Base-by-base conservation (phyloP, 2,888 invertebrate species). In the Silvanus unidentatus region DNA sequence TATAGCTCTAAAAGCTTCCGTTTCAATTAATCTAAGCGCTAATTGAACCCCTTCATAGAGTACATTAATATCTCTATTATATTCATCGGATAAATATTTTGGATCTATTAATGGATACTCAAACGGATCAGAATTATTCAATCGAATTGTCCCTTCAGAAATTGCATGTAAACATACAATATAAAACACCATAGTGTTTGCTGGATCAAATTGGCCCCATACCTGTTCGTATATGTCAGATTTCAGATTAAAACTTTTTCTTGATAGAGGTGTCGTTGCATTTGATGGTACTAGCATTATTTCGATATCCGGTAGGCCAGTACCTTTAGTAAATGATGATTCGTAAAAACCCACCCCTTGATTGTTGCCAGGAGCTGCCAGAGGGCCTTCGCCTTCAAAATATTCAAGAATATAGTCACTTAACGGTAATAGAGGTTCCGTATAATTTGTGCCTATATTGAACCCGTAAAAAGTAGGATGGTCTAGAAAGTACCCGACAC, bases 401-500 rank as follows among this genome's bases (percentile, higher is more conserved):
- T 44, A 58, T 12, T 57, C 35, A 39, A 39, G 16, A 3, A 59
- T 43, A 22, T 51, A 42, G 4, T 37, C 37, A 4, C 15, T 16
- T 13, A 37, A 16, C 3, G 37, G 14, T 6, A 3, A 4, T n/a
- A 37, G 4, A 4, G 37, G 37, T 13, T 37, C 37, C 37, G 14
- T 15, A 12, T 42, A 77, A 58, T 86, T 84, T 1, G 84, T 77
- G 39, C 80, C 69, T 59, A 88, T 87, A 0, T 80, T 81, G 42
- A 86, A 72, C 2, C 82, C 83, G 2, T 80, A 80, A 50, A 85
- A 77, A 1, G 82, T 82, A 1, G 86, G 74, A 58, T 88, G 88
- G 65, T 88, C 88, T 64, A 86, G 86, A 0, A 88, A 74, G 55
- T 78, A 76, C 3, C 89, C 89, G 0, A 89, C 88, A 0, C 80